phyloP scores from a whole-genome alignment of 2,113 vertebrate genomes.

The Pachycephala philippinensis region DNA sequence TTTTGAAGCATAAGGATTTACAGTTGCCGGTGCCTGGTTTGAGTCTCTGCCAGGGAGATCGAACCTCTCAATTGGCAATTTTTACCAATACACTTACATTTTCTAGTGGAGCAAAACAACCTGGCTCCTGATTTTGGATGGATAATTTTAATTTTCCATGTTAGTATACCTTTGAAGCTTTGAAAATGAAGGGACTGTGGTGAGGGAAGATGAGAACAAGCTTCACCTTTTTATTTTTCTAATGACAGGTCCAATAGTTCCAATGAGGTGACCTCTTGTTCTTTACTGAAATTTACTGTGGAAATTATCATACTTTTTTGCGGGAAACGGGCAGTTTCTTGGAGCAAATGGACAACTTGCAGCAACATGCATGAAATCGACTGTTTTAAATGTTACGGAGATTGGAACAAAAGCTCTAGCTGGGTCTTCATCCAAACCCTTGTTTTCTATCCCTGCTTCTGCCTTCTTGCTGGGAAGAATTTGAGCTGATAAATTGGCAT shows the following conservation, averaged over 20 bases:
- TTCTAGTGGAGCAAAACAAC: not conserved
- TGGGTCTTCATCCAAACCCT: not conserved
- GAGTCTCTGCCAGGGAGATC: rapidly evolving
- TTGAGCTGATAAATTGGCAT: not conserved
- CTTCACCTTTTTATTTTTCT: not conserved
- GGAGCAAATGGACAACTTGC: not conserved
- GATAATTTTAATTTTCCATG: not conserved
- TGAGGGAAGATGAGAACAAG: not conserved
- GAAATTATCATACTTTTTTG: not conserved
- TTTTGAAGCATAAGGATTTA: not conserved
- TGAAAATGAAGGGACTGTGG: not conserved
- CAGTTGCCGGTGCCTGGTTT: not conserved
- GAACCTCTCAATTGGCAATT: not conserved
- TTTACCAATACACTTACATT: not conserved
- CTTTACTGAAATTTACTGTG: not conserved
- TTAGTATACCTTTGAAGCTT: not conserved
- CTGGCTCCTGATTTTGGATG: no score
- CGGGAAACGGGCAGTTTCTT: not conserved
- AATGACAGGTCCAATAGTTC: not conserved
- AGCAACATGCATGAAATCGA: not conserved
- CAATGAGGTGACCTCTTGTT: not conserved
- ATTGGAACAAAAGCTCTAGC: not conserved
- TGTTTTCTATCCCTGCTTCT: not conserved
- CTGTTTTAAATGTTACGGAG: not conserved
- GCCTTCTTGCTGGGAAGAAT: not conserved